These are phyloP conservation scores for Galago senegalensis DNA, from an alignment of 2,797 vertebrate species.

Conservation along the genomic window DNA sequence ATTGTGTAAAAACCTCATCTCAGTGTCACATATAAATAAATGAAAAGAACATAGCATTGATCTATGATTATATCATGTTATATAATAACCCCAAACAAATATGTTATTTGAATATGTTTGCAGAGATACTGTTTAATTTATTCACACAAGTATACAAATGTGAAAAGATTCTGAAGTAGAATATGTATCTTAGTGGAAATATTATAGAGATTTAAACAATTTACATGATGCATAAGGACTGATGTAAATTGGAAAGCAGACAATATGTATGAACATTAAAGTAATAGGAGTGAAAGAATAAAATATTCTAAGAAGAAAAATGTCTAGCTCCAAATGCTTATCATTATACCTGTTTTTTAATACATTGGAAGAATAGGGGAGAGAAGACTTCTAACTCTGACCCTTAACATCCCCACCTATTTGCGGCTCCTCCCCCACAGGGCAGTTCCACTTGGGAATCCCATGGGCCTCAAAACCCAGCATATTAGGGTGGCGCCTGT, in stretches of 20 bases:
- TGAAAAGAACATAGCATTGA: not conserved
- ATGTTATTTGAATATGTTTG: not conserved
- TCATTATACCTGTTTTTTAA: not conserved
- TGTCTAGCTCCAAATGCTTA: not conserved
- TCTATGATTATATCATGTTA: slow-evolving; percentile 3
- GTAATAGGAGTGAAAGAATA: not conserved
- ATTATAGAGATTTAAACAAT: not conserved
- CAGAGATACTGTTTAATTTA: slow-evolving; percentile 35
- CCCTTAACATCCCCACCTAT: too few relatives aligned
- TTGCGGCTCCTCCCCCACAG: not conserved
- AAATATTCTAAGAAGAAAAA: slow-evolving; percentile 47
- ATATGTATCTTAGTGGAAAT: not conserved
- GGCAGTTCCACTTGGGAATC: not conserved
- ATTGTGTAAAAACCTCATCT: slow-evolving; percentile 55
- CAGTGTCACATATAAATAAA: slow-evolving; percentile 12
- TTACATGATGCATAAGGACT: not conserved
- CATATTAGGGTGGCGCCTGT: not conserved
- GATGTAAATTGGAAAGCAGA: not conserved
- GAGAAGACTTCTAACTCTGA: not conserved
- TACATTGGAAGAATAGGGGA: not conserved
- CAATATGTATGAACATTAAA: not conserved
- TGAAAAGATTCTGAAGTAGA: not conserved
- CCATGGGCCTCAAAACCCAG: not conserved
- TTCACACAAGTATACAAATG: slow-evolving; percentile 32
- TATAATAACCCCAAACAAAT: not conserved